Conservation (phyloP, 2,797 vertebrate genomes). For the Strix occidentalis region DNA sequence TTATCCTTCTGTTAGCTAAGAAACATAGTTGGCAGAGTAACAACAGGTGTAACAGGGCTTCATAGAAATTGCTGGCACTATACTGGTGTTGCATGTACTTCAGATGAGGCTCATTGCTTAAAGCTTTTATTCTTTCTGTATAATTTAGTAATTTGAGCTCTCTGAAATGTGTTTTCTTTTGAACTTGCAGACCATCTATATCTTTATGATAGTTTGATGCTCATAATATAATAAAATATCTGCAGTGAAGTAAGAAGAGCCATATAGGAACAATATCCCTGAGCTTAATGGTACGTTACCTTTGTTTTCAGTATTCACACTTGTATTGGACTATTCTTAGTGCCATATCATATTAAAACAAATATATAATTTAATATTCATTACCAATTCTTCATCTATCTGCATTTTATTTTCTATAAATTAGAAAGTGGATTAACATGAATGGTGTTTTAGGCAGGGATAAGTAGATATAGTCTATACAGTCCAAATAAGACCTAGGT, state of each 20-base stretch:
- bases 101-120: neutral
- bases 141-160: neutral
- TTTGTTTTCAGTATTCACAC: neutral
- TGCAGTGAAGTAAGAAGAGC: neutral
- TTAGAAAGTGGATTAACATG: neutral
- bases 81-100: neutral
- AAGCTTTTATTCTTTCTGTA: neutral
- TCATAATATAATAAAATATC: neutral
- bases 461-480: neutral
- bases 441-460: neutral
- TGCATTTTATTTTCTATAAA: neutral
- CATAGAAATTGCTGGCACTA: neutral
- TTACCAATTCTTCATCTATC: neutral
- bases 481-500: neutral
- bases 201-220: neutral
- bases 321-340: neutral
- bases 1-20: neutral
- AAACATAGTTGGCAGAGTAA: neutral
- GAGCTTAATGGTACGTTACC: neutral
- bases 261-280: neutral
- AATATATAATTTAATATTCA: neutral
- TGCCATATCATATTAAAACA: neutral
- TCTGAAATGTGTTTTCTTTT: neutral
- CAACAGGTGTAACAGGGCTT: neutral
- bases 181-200: neutral